Conservation (phyloP, 1,140 invertebrate genomes). For the Microplitis demolitor region DNA sequence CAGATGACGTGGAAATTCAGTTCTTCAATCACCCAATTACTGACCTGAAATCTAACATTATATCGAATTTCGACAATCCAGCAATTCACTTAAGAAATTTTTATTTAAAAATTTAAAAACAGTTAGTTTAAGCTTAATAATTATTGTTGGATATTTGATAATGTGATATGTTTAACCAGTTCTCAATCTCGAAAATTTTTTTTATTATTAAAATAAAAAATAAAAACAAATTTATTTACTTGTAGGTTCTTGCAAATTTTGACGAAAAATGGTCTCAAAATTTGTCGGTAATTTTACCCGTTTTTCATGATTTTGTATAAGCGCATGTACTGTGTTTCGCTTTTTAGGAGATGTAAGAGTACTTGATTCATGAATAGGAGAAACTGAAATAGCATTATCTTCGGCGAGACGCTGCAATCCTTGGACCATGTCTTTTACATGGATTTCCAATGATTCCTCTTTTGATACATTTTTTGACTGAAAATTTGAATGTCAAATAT, state of each 20-base stretch:
- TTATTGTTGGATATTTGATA: no score
- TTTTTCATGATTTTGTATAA: constrained; percentile 36
- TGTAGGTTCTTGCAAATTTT: constrained; percentile 33
- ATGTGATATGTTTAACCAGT: no score
- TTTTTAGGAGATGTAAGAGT: constrained; percentile 34
- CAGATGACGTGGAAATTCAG: no score
- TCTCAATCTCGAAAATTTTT: no score
- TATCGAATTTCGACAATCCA: no score
- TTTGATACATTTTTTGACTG: constrained; percentile 59
- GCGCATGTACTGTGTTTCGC: constrained; percentile 44
- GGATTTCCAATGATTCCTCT: constrained; percentile 63
- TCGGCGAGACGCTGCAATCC: constrained; percentile 64
- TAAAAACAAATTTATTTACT: no score
- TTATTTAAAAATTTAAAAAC: no score
- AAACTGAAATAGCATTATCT: constrained; percentile 38
- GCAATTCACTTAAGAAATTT: no score
- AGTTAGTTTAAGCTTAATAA: no score
- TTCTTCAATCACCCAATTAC: no score
- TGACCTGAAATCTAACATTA: no score
- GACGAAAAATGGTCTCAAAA: constrained; percentile 46
- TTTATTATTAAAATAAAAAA: no score
- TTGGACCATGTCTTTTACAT: constrained; percentile 67
- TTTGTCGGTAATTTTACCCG: constrained; percentile 33
- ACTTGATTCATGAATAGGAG: constrained; percentile 28
- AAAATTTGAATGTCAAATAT: constrained; percentile 14